Conservation (phyloP, 2,888 invertebrate species). For the Cistogaster globosa region DNA sequence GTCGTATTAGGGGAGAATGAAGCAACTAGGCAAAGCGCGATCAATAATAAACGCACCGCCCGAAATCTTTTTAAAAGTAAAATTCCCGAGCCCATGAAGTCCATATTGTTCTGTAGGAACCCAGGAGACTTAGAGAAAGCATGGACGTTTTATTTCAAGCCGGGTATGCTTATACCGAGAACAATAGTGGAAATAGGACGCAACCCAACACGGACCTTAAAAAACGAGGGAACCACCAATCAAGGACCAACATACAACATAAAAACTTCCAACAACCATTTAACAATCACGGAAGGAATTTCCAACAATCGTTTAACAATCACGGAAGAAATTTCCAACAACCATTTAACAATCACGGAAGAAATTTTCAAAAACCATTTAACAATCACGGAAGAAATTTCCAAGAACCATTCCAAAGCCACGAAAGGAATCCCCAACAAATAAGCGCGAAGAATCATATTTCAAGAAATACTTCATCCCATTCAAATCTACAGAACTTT, state of each 20-base stretch:
- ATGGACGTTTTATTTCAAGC: constrained; percentile 3
- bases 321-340: not conserved
- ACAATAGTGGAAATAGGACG: not conserved
- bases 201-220: not conserved
- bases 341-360: too few species aligned
- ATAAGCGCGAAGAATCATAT: not conserved
- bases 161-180: not conserved
- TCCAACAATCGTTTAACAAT: not conserved
- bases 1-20: constrained; percentile 1
- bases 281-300: not conserved
- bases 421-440: not conserved
- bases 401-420: too few species aligned
- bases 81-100: not conserved
- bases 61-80: not conserved
- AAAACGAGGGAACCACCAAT: too few species aligned
- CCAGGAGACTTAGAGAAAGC: not conserved
- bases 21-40: constrained; percentile 1
- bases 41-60: not conserved
- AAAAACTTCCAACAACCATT: not conserved
- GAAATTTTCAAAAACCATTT: not conserved
- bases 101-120: not conserved
- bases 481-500: too few species aligned
- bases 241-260: not conserved
- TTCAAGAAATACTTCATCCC: too few species aligned
- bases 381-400: not conserved